phyloP scores from a whole-genome alignment of 2,113 vertebrate species.

The Galeopterus variegatus region DNA sequence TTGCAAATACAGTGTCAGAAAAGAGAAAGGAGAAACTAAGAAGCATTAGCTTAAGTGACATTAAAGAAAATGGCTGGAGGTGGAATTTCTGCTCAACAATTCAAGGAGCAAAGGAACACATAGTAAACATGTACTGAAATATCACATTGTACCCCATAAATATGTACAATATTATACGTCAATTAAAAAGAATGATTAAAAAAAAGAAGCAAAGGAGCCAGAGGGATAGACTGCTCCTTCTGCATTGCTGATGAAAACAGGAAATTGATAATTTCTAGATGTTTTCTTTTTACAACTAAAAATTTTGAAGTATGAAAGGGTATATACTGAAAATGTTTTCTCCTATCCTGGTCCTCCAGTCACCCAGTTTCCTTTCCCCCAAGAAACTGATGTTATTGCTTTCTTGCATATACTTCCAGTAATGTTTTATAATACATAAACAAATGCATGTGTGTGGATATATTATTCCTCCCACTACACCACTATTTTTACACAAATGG shows the following conservation, averaged over 20 bases:
- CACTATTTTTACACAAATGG: background rate
- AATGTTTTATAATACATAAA: slow-evolving; percentile 34
- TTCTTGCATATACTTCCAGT: background rate
- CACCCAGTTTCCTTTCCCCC: background rate
- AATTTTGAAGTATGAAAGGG: background rate
- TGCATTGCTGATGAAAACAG: slow-evolving; percentile 9
- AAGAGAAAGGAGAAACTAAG: slow-evolving; percentile 34
- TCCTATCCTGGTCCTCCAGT: background rate
- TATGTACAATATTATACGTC: too few species aligned
- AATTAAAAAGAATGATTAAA: too few species aligned
- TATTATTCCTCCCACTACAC: background rate
- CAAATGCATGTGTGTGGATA: background rate
- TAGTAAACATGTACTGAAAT: too few species aligned
- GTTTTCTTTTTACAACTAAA: slow-evolving; percentile 37
- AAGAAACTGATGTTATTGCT: background rate
- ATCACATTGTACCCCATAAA: too few species aligned
- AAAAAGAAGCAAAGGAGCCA: slow-evolving; percentile 16
- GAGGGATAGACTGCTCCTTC: background rate
- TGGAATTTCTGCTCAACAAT: background rate
- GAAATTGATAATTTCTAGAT: background rate
- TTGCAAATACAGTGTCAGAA: slow-evolving; percentile 33
- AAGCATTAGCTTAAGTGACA: background rate
- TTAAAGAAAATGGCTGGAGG: slow-evolving; percentile 50
- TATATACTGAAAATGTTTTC: background rate
- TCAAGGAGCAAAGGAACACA: slow-evolving; percentile 16